A percentile compares a stretch with the other conserved stretches of the same genome.
These are phyloP conservation scores for Mobula hypostoma DNA, from an alignment of 2,113 vertebrate genomes.

Conservation along the genomic window DNA sequence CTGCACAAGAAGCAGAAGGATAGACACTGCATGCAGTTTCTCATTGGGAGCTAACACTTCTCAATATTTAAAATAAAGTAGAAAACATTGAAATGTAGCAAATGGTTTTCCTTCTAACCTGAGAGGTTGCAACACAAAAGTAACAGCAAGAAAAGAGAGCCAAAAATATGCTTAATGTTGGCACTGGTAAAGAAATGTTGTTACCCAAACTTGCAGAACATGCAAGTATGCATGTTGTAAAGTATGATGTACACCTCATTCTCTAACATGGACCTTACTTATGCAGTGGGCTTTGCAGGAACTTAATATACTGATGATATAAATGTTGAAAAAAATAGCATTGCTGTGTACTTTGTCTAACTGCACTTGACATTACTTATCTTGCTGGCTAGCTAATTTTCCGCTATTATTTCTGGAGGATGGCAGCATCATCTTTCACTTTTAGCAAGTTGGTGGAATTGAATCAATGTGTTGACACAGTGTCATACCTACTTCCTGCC, in stretches of 20 bases:
- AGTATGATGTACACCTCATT: background rate
- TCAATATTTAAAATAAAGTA: background rate
- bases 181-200: background rate
- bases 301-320: background rate
- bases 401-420: background rate
- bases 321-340: background rate
- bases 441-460: background rate
- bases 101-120: background rate
- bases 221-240: background rate
- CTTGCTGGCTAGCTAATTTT: background rate
- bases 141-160: background rate
- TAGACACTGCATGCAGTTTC: background rate
- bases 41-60: background rate
- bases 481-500: background rate
- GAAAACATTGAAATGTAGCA: background rate
- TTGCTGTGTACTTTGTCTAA: no score
- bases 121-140: constrained; percentile 10
- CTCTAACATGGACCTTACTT: background rate
- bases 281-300: background rate
- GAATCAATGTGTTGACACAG: background rate
- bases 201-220: background rate
- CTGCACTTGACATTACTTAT: background rate
- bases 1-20: background rate
- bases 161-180: background rate
- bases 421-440: background rate